These are phyloP conservation scores for Idaea straminata DNA, from an alignment of 2,888 invertebrate genomes.

Conservation along the genomic window DNA sequence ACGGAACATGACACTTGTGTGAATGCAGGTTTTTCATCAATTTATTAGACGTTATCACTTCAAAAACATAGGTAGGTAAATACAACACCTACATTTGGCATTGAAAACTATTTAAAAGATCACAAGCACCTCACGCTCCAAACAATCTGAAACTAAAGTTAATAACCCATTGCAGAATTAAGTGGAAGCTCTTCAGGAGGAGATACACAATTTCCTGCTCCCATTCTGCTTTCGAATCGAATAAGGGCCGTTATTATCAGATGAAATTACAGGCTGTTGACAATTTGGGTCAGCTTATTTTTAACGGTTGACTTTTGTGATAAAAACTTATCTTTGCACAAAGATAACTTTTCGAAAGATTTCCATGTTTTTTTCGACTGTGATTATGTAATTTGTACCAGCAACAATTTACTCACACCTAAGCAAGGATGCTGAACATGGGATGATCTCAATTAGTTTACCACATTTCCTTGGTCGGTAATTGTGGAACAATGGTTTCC, in stretches of 20 bases:
- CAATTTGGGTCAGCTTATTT: background rate
- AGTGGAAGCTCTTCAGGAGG: slow-evolving; percentile 16
- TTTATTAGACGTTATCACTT: too few species aligned
- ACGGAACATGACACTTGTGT: too few species aligned
- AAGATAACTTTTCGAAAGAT: background rate
- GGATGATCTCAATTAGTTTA: slow-evolving; percentile 36
- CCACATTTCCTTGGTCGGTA: slow-evolving; percentile 22
- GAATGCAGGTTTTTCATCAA: too few species aligned
- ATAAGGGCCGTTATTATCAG: slow-evolving; percentile 1
- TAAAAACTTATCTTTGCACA: background rate
- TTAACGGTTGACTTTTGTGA: background rate
- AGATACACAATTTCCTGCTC: slow-evolving; percentile 16
- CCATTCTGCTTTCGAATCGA: slow-evolving; percentile 10
- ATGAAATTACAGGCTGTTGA: slow-evolving; percentile 2
- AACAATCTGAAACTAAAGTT: slow-evolving; percentile 16
- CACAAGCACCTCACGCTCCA: slow-evolving; percentile 13
- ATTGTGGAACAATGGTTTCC: slow-evolving; percentile 41
- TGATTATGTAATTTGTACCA: background rate
- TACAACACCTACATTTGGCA: too few species aligned
- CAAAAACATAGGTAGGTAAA: too few species aligned
- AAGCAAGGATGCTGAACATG: slow-evolving; percentile 21
- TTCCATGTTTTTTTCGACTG: background rate
- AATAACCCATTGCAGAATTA: slow-evolving; percentile 16
- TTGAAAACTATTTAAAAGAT: too few species aligned
- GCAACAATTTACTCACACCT: background rate